phyloP scores from a whole-genome alignment of 1,140 invertebrate species.

The Drosophila seguyi region DNA sequence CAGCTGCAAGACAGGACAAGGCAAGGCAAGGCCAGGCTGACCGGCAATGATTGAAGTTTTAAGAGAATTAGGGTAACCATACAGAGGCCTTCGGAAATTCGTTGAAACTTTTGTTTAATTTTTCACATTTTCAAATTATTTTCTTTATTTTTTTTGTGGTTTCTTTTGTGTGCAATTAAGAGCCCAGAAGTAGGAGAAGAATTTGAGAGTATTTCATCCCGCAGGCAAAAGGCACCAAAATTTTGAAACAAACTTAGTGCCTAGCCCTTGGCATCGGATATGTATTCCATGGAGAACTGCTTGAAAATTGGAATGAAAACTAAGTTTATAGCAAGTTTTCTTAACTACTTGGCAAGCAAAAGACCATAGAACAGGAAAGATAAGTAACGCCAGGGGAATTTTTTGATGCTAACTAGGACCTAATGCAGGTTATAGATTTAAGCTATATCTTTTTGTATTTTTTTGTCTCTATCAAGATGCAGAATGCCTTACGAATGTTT shows the following conservation, averaged over 20 bases:
- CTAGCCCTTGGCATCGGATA: slow-evolving; percentile 1
- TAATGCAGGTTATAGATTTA: background rate
- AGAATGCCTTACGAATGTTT: too few species aligned
- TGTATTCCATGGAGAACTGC: slow-evolving; percentile 1
- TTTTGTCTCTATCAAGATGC: background rate
- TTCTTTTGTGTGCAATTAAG: slow-evolving; percentile 16
- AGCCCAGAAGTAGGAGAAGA: background rate
- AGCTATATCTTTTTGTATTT: background rate
- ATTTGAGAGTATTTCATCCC: background rate
- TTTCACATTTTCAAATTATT: background rate
- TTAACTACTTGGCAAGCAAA: background rate
- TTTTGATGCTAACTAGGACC: background rate
- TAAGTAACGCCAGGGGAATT: background rate
- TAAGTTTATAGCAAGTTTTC: background rate
- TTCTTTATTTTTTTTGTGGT: background rate
- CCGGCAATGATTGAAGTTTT: slow-evolving; percentile 26
- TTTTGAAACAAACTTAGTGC: slow-evolving; percentile 11
- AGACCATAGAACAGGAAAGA: background rate
- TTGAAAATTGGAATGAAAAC: background rate
- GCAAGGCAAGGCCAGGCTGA: background rate
- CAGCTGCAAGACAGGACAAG: background rate
- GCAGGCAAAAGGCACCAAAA: background rate
- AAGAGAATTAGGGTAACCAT: slow-evolving; percentile 8
- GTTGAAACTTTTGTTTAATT: slow-evolving; percentile 13
- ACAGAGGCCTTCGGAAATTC: slow-evolving; percentile 4